A percentile compares a stretch with the other conserved stretches of the same genome.
Evolutionary conservation across 1,140 invertebrate genomes (phyloP).

Genomic region (Drosophila rufa): DNA sequence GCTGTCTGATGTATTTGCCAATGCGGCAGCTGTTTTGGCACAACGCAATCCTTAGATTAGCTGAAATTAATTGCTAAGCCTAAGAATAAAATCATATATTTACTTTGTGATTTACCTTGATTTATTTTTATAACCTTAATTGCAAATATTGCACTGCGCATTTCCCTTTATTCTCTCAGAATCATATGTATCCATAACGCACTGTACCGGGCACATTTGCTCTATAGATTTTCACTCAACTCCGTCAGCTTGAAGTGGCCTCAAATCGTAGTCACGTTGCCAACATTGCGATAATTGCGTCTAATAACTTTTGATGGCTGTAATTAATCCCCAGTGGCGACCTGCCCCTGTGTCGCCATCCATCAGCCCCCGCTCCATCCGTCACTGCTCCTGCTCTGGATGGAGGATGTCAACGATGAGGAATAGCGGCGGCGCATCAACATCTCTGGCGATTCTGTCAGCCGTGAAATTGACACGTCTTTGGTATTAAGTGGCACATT

Average conservation of each 20-base stretch:
- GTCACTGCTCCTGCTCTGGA: conserved; percentile 1
- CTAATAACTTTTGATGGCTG: conserved; percentile 83
- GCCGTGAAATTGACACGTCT: conserved; percentile 82
- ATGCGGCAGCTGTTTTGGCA: not conserved
- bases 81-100: not conserved
- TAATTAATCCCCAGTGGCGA: conserved; percentile 79
- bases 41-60: conserved; percentile 6
- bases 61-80: conserved; percentile 2
- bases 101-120: not conserved
- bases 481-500: conserved; percentile 82
- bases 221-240: conserved; percentile 19
- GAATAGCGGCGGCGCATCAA: conserved; percentile 29
- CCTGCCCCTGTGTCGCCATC: conserved; percentile 25
- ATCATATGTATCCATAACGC: not conserved
- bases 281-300: conserved; percentile 79
- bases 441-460: conserved; percentile 65
- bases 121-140: too few species aligned
- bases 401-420: conserved; percentile 38
- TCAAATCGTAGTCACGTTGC: conserved; percentile 61
- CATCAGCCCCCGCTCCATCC: conserved; percentile 1
- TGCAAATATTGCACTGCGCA: not conserved
- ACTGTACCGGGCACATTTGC: not conserved
- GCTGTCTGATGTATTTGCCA: conserved; percentile 7
- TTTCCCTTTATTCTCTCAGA: not conserved
- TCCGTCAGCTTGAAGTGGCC: conserved; percentile 27